These are phyloP conservation scores for Eulithis testata DNA, from an alignment of 2,888 invertebrate genomes.

Conservation along the genomic window DNA sequence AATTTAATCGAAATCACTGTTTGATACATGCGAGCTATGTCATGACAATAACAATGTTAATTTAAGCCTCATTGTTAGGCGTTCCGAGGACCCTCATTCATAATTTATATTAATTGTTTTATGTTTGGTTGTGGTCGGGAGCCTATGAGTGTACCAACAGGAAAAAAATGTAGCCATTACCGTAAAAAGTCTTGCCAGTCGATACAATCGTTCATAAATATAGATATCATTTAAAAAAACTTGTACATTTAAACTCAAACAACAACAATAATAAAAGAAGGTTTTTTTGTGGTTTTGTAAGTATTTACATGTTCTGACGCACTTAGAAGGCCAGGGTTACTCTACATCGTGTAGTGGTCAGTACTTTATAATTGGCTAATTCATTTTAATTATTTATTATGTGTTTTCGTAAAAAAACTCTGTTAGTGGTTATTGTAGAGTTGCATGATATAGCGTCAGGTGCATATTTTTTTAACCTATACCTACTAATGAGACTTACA, in stretches of 20 bases:
- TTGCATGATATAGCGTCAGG: too few species aligned
- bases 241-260: conserved; percentile 2
- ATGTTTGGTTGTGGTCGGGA: conserved; percentile 43
- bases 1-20: too few species aligned
- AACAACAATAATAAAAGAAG: neutral
- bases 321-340: conserved; percentile 4
- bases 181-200: conserved; percentile 9
- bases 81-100: conserved; percentile 72
- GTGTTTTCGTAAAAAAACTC: too few species aligned
- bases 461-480: too few species aligned
- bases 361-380: neutral
- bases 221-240: neutral
- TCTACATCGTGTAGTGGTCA: neutral
- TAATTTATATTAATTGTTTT: conserved; percentile 70
- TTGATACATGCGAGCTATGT: neutral
- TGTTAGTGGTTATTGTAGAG: too few species aligned
- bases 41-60: conserved; percentile 45
- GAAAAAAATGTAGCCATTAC: conserved; percentile 33
- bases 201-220: conserved; percentile 6
- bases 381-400: neutral
- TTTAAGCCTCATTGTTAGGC: conserved; percentile 57
- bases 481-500: too few species aligned
- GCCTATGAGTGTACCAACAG: conserved; percentile 39
- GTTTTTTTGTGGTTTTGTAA: too few species aligned
- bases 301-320: neutral